phyloP scores from a whole-genome alignment of 2,888 invertebrate species.

The Drosophila maculinotata region DNA sequence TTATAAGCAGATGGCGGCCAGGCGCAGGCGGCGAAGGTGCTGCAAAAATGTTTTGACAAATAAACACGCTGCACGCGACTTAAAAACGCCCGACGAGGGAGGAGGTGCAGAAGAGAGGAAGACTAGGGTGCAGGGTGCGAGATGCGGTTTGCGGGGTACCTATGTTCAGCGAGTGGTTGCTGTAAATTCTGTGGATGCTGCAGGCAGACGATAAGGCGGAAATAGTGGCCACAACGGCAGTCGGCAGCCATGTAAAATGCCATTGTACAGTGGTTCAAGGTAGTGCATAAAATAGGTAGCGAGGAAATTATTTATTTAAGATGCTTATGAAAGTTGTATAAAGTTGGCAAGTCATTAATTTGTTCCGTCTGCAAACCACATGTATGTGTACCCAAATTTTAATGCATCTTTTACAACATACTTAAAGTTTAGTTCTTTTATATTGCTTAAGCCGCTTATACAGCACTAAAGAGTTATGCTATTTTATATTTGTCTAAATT shows the following conservation, averaged over 20 bases:
- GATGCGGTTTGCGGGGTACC: not conserved
- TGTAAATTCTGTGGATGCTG: conserved; percentile 44
- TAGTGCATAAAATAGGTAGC: not conserved
- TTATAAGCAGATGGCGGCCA: conserved; percentile 74
- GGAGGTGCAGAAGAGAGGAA: not conserved
- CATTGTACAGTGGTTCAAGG: conserved; percentile 56
- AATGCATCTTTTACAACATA: not conserved
- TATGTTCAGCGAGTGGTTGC: conserved; percentile 32
- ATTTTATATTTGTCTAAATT: not conserved
- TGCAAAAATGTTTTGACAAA: conserved; percentile 74
- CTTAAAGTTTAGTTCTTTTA: not conserved
- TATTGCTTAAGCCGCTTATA: not conserved
- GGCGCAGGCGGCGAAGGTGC: conserved; percentile 43
- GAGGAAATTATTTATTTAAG: not conserved
- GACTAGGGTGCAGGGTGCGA: not conserved
- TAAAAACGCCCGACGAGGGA: conserved; percentile 14
- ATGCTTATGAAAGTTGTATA: conserved; percentile 13
- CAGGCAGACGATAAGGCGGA: conserved; percentile 56
- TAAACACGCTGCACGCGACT: conserved; percentile 80
- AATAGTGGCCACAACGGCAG: conserved; percentile 41
- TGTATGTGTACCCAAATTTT: no score
- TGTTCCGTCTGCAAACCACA: conserved; percentile 6
- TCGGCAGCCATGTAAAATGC: conserved; percentile 45
- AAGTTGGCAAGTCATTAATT: conserved; percentile 2
- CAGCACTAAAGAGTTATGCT: not conserved